Conservation (phyloP, 2,113 vertebrate genomes). For the Dromaius novaehollandiae region DNA sequence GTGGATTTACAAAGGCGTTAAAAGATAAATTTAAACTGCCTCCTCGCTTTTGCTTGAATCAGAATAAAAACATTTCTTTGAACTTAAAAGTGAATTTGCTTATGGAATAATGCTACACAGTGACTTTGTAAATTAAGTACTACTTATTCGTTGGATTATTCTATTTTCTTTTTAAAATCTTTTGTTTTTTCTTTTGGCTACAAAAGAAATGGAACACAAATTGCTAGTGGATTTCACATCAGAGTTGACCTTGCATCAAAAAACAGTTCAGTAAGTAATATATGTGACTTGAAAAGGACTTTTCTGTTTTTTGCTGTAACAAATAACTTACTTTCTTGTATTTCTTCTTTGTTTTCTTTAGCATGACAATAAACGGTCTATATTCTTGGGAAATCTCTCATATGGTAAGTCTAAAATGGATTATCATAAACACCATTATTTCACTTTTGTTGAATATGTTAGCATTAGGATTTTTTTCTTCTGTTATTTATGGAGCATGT, state of each 20-base stretch:
- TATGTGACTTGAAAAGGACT: not conserved
- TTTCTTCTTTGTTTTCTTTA: constrained; percentile 60
- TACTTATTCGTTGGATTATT: not conserved
- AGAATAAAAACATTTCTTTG: not conserved
- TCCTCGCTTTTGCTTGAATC: not conserved
- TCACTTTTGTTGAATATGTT: not conserved
- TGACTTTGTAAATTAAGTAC: not conserved
- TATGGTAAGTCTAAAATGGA: constrained; percentile 85
- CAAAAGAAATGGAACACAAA: constrained; percentile 88
- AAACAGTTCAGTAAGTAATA: constrained; percentile 72
- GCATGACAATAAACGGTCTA: constrained; percentile 89
- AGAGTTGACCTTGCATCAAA: constrained; percentile 87
- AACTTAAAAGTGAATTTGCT: not conserved
- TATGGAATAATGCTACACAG: not conserved
- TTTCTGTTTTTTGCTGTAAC: not conserved
- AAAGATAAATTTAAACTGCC: not conserved
- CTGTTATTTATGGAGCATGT: not conserved
- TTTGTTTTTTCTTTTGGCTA: not conserved
- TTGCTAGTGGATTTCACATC: constrained; percentile 85
- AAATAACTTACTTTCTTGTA: not conserved
- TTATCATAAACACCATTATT: not conserved
- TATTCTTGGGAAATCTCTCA: constrained; percentile 92
- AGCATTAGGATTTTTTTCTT: not conserved
- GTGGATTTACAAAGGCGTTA: not conserved
- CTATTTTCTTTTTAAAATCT: not conserved